Conservation (phyloP, 2,113 vertebrate species). For the Bungarus multicinctus region DNA sequence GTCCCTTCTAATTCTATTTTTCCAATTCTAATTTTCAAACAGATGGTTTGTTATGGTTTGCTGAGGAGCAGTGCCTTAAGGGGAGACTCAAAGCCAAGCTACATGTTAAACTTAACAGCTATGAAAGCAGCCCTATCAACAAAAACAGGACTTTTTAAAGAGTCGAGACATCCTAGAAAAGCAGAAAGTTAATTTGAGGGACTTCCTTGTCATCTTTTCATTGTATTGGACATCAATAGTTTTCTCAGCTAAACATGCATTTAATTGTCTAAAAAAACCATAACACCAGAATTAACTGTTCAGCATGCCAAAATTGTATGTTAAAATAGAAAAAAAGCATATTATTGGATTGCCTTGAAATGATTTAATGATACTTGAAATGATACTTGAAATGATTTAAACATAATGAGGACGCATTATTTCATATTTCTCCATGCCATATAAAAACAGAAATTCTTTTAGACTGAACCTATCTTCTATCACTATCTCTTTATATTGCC, state of each 20-base stretch:
- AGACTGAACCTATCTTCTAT: background rate
- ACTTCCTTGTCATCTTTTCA: background rate
- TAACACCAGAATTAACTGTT: background rate
- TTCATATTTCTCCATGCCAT: background rate
- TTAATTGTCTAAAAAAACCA: background rate
- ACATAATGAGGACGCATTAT: background rate
- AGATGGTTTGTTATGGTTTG: background rate
- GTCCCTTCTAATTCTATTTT: too few relatives aligned
- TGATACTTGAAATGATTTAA: background rate
- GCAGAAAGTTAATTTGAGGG: background rate
- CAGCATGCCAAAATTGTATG: background rate
- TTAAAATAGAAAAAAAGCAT: background rate
- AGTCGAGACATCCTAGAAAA: background rate
- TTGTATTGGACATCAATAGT: background rate
- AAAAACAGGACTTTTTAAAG: background rate
- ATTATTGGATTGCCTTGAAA: background rate
- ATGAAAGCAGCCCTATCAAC: background rate
- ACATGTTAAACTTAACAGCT: background rate
- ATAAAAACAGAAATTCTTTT: background rate
- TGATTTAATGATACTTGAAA: too few relatives aligned
- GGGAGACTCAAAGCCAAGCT: background rate
- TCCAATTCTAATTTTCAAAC: too few relatives aligned
- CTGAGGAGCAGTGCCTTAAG: background rate
- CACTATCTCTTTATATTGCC: background rate
- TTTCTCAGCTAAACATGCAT: background rate